A percentile compares a stretch with the other conserved stretches of the same genome.
Conservation (phyloP, 2,888 invertebrate genomes). For the Cheilosia variabilis region DNA sequence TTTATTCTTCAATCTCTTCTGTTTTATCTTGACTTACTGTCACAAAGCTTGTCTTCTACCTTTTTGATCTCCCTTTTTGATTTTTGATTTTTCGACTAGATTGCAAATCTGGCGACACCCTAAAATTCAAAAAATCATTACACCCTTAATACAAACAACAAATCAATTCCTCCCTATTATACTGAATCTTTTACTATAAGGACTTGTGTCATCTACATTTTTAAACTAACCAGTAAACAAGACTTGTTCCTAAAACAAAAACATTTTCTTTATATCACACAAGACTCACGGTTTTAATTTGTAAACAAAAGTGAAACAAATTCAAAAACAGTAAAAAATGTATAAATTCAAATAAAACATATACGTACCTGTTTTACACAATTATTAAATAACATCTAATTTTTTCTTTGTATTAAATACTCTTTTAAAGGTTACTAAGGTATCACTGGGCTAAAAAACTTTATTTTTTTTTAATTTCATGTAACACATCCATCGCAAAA, state of each 20-base stretch:
- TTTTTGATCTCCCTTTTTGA: too few relatives aligned
- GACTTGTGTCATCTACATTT: not conserved
- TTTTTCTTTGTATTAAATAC: slow-evolving; percentile 48
- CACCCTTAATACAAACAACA: too few relatives aligned
- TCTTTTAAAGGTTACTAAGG: slow-evolving; percentile 29
- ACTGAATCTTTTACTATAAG: too few relatives aligned
- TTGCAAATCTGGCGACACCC: too few relatives aligned
- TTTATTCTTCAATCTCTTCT: too few relatives aligned
- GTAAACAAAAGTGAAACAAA: slow-evolving; percentile 36
- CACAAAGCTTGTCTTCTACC: too few relatives aligned
- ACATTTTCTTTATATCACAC: slow-evolving; percentile 7
- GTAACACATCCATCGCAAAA: slow-evolving; percentile 61
- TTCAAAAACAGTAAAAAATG: slow-evolving; percentile 43
- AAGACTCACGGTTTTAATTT: slow-evolving; percentile 22
- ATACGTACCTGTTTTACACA: slow-evolving; percentile 75
- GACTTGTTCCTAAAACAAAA: slow-evolving; percentile 58
- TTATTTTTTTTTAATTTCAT: slow-evolving; percentile 26
- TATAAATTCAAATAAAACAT: slow-evolving; percentile 53
- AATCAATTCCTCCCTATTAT: too few relatives aligned
- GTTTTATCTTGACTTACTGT: too few relatives aligned
- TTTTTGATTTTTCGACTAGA: too few relatives aligned
- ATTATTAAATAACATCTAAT: slow-evolving; percentile 66
- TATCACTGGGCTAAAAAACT: slow-evolving; percentile 32
- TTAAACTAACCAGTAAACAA: slow-evolving; percentile 20
- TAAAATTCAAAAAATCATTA: too few relatives aligned